Evolutionary conservation across 2,888 invertebrate species (phyloP).

Genomic region (Callosobruchus maculatus): DNA sequence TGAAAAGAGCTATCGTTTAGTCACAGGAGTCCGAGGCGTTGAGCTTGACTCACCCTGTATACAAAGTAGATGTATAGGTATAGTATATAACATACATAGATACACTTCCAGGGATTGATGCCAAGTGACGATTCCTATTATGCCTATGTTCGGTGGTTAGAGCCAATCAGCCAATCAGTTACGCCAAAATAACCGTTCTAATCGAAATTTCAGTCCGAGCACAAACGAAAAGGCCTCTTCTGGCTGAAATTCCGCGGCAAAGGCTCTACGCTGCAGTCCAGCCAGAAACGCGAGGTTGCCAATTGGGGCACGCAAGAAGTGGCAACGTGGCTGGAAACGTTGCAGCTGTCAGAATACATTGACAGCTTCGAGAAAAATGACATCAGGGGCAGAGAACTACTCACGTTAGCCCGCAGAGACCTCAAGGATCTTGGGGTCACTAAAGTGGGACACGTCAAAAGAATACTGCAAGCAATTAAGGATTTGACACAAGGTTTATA

Average conservation of each 20-base stretch:
- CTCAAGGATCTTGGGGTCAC: constrained; percentile 88
- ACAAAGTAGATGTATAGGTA: too few relatives aligned
- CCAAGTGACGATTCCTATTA: too few relatives aligned
- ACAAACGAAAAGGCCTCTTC: constrained; percentile 60
- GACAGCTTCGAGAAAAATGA: constrained; percentile 90
- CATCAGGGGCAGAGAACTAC: constrained; percentile 84
- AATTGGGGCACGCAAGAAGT: constrained; percentile 89
- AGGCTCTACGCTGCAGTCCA: constrained; percentile 47
- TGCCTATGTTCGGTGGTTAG: too few relatives aligned
- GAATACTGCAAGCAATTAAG: constrained; percentile 89
- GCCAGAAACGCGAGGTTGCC: constrained; percentile 54
- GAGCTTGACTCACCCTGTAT: too few relatives aligned
- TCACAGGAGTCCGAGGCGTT: too few relatives aligned
- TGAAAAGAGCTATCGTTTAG: too few relatives aligned
- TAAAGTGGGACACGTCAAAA: constrained; percentile 94
- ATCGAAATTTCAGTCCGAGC: constrained; percentile 47
- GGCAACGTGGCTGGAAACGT: constrained; percentile 81
- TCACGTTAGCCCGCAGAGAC: constrained; percentile 81
- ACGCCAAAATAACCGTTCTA: neutral
- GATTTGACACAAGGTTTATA: constrained; percentile 59
- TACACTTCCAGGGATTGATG: too few relatives aligned
- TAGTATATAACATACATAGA: too few relatives aligned
- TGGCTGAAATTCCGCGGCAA: constrained; percentile 63
- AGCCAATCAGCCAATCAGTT: too few relatives aligned
- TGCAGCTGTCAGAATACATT: constrained; percentile 85